Evolutionary conservation across 2,113 vertebrate species (phyloP).

Genomic region (Dipodomys ordii): DNA sequence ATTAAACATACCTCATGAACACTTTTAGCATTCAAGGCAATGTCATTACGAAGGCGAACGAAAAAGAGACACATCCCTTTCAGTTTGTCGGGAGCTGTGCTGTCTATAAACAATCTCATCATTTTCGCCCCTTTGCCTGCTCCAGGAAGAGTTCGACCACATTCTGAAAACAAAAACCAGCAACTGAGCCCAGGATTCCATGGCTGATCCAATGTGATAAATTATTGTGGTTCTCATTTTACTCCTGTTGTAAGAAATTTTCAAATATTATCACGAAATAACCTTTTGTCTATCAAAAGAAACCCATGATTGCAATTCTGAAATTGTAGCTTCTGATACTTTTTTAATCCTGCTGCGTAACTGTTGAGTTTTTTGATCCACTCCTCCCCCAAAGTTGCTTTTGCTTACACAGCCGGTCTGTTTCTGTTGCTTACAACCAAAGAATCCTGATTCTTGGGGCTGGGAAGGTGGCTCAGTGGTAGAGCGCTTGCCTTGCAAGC

Average conservation of each 20-base stretch:
- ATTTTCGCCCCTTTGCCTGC: slow-evolving; percentile 85
- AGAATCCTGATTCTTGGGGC: too few relatives aligned
- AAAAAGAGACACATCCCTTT: slow-evolving; percentile 89
- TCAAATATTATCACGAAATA: background rate
- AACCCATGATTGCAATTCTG: background rate
- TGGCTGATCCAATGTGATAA: background rate
- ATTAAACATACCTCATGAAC: slow-evolving; percentile 88
- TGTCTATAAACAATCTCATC: slow-evolving; percentile 86
- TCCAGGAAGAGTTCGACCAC: slow-evolving; percentile 87
- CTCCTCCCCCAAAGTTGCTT: background rate
- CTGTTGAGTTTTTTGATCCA: too few relatives aligned
- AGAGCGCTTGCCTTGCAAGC: too few relatives aligned
- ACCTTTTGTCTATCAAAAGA: background rate
- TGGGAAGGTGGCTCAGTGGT: too few relatives aligned
- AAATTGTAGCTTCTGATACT: background rate
- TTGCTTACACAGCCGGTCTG: background rate
- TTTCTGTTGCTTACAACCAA: too few relatives aligned
- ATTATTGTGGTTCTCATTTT: background rate
- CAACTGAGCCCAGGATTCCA: background rate
- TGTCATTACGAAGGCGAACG: slow-evolving; percentile 85
- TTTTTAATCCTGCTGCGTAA: background rate
- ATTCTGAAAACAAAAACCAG: slow-evolving; percentile 86
- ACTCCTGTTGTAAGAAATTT: background rate
- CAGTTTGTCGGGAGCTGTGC: slow-evolving; percentile 80
- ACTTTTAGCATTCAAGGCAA: slow-evolving; percentile 84